Evolutionary conservation across 2,113 vertebrate species (phyloP), one percentile per base, ranked within the genome.

Genomic region (Daubentonia madagascariensis): DNA sequence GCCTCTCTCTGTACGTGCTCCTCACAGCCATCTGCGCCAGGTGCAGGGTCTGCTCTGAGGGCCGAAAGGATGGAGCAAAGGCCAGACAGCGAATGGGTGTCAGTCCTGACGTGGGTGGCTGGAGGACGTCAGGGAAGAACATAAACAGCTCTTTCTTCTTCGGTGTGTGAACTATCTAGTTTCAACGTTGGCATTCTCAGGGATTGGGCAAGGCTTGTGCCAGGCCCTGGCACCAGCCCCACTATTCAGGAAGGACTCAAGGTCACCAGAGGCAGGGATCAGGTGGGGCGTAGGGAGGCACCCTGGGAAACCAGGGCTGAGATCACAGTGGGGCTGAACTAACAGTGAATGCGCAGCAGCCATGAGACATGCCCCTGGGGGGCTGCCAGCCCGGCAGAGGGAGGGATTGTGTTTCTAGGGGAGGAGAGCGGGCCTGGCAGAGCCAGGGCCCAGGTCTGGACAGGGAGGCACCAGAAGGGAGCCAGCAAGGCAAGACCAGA

Each of bases 261-360:
- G 97, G 96, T 94, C 97, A 91, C 54, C 35, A 57, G 93, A 72
- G 72, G 67, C 96, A 35, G 70, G 6, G 18, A 17, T 30, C 25
- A 45, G 72, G 32, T 68, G 81, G 70, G 54, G 12, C 68, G 50
- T 1, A 2, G 25, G 48, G 85, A 52, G 94, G 61, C 6, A 8
- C 76, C 79, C 80, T 67, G 93, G 96, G 81, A 73, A 65, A 28
- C 17, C 0, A 0, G 35, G 35, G 63, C 13, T 17, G 57, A 73
- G 43, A 72, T 13, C 14, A 32, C 28, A 43, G 43, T 6, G 0
- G 61, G n/a, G 68, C 81, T 32, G 67, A 54, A n/a, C 73, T 37
- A 1, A 25, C 50, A 0, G 59, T 1, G 67, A 57, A 11, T 0
- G 8, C 9, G 70, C 52, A 7, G 70, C 50, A 8, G 37, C 43